Conservation (phyloP, 2,888 invertebrate species). For the Neoscelio sp. region DNA sequence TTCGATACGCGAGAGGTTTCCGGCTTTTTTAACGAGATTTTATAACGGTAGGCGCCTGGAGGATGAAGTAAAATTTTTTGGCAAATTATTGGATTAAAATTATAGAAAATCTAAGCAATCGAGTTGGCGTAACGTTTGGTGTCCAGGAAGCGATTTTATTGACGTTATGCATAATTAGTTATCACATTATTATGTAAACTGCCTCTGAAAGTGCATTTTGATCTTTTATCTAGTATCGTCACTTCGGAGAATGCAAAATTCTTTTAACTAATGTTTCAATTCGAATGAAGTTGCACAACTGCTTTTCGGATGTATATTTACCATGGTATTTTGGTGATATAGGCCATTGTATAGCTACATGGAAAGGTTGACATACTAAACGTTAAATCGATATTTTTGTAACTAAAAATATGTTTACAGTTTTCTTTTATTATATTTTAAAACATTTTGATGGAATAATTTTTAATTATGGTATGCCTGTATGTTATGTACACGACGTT, state of each 20-base stretch:
- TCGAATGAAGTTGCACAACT: background rate
- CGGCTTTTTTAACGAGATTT: constrained; percentile 30
- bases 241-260: constrained; percentile 16
- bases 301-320: constrained; percentile 21
- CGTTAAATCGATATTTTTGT: constrained; percentile 16
- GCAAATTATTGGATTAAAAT: constrained; percentile 30
- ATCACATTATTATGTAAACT: constrained; percentile 37
- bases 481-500: no score
- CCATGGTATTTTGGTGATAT: constrained; percentile 24
- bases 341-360: constrained; percentile 10
- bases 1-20: constrained; percentile 30
- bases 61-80: constrained; percentile 13
- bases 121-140: constrained; percentile 23
- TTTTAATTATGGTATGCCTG: no score
- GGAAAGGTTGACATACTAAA: background rate
- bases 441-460: no score
- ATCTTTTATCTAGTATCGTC: constrained; percentile 5
- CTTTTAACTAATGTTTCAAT: constrained; percentile 7
- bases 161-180: constrained; percentile 27
- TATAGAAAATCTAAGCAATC: constrained; percentile 20
- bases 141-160: constrained; percentile 8
- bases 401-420: no score
- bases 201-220: constrained; percentile 15
- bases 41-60: background rate
- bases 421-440: no score